Conservation (phyloP, 2,888 invertebrate genomes). For the Caenorhabditis japonica region DNA sequence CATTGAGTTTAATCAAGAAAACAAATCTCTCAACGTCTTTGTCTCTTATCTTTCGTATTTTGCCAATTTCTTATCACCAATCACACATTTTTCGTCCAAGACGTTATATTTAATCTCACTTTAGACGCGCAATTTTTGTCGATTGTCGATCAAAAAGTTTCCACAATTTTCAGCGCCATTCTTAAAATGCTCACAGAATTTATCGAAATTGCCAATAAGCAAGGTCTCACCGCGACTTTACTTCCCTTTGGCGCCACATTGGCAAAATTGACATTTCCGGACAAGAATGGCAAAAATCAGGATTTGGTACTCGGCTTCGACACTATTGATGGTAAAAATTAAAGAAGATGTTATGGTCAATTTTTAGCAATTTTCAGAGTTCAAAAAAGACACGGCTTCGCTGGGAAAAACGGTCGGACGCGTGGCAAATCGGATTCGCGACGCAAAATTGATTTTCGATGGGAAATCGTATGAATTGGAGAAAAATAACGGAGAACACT, state of each 20-base stretch:
- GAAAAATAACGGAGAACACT: slow-evolving; percentile 54
- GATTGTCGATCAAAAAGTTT: no score
- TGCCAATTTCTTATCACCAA: not conserved
- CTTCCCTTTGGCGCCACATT: slow-evolving; percentile 43
- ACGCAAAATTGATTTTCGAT: slow-evolving; percentile 56
- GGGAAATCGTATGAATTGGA: slow-evolving; percentile 52
- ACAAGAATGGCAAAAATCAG: slow-evolving; percentile 23
- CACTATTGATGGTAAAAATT: slow-evolving; percentile 42
- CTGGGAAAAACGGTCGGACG: slow-evolving; percentile 68
- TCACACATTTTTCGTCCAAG: no score
- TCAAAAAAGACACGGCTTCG: slow-evolving; percentile 50
- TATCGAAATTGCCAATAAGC: slow-evolving; percentile 60
- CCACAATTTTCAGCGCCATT: not conserved
- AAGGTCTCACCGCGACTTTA: slow-evolving; percentile 41
- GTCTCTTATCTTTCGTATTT: not conserved
- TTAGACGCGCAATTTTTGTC: no score
- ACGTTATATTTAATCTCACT: no score
- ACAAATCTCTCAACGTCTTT: not conserved
- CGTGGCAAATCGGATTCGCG: slow-evolving; percentile 63
- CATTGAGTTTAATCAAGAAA: not conserved
- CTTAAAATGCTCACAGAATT: slow-evolving; percentile 40
- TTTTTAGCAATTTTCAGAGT: slow-evolving; percentile 50
- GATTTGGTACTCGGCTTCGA: slow-evolving; percentile 45
- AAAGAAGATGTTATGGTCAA: no score
- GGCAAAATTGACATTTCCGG: slow-evolving; percentile 40